Base-by-base conservation (phyloP, 2,797 vertebrate species). In the Scolopax rusticola region DNA sequence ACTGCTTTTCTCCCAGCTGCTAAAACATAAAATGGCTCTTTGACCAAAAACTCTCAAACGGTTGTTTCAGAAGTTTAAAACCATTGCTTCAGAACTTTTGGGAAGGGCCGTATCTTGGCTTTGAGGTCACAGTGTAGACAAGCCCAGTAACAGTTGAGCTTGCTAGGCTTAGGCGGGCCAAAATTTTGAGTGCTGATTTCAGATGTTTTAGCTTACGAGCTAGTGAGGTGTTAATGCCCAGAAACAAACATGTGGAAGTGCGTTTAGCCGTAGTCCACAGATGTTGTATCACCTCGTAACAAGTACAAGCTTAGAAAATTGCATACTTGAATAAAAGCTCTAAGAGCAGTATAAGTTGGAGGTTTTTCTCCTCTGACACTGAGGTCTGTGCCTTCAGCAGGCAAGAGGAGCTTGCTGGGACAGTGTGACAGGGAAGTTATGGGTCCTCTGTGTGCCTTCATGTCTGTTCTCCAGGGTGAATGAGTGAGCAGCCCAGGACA, bases 201-300 rank as follows among this genome's bases (percentile, higher is more conserved):
- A 68, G 81, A 71, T 87, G 65, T 28, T 95, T 75, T 82, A 48
- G 63, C 36, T 75, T 67, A 84, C 78, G 89, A 78, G 45, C 73
- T 81, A 41, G 32, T 48, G 9, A 84, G 86, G 76, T 33, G 32
- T 84, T 89, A 27, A 6, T 64, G 53, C n/a, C 50, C 45, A 53
- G 84, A 68, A 68, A 68, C 57, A 87, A 76, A 33, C 63, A 76
- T 0, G 1, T 68, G 71, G 33, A 41, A 79, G 45, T 40, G 70
- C 0, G 0, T 87, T 82, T 33, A 68, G 75, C 28, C 11, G 1
- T 50, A 38, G 36, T 11, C 76, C 54, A 36, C 1, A 68, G 10
- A 65, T 73, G 59, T 40, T 61, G 45, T 28, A 48, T 67, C 70
- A 89, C 53, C 78, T 95, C 4, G 0, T 89, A 79, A 79, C 54